Percentiles rank a stretch among this genome's conserved stretches.
Conservation (phyloP, 2,797 vertebrate species). For the Nothura maculosa region DNA sequence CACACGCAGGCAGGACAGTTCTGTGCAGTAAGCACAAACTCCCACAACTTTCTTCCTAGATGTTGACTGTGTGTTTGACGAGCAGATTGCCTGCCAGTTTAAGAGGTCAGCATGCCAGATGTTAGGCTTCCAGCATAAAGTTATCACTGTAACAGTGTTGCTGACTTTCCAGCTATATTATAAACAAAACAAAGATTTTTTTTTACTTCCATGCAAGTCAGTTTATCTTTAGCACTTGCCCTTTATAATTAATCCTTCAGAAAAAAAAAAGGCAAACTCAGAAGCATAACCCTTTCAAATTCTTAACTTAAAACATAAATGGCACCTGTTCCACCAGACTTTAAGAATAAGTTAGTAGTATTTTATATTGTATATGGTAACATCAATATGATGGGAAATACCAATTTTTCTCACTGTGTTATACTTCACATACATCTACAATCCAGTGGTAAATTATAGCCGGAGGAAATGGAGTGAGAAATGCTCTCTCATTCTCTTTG, state of each 20-base stretch:
- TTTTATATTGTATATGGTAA: neutral
- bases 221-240: neutral
- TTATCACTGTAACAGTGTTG: neutral
- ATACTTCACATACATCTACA: neutral
- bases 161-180: neutral
- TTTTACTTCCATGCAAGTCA: neutral
- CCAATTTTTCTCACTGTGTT: neutral
- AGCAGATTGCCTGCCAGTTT: neutral
- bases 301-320: neutral
- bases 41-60: neutral
- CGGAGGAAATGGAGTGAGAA: constrained; percentile 38
- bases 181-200: neutral
- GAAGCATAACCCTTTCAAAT: neutral
- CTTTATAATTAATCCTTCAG: neutral
- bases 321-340: neutral
- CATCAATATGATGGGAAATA: neutral
- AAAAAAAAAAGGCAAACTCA: neutral
- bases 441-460: constrained; percentile 11
- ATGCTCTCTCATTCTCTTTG: constrained; percentile 37
- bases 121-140: neutral
- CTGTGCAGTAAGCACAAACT: neutral
- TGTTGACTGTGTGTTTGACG: neutral
- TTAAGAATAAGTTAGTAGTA: neutral
- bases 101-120: neutral
- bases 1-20: neutral